Base-by-base conservation (phyloP, 2,797 vertebrate genomes). In the Arctocebus calabarensis region DNA sequence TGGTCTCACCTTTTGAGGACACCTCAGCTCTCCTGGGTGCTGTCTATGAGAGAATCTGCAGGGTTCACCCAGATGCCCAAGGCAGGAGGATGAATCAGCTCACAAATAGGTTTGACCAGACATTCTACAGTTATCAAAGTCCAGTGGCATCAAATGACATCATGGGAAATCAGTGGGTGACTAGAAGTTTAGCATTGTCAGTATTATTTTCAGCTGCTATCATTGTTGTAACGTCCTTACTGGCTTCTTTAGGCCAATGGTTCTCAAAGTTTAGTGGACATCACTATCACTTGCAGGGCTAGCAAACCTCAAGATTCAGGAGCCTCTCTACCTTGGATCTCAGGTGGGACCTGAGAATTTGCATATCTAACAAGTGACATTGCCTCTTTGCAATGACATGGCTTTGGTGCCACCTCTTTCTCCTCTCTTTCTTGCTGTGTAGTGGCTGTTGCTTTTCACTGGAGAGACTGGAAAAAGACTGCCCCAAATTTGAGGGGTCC, bases 401-500 rank as follows among this genome's bases (percentile, higher is more conserved):
- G 86, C 23, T 88, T 32, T 86, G 62, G 17, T 89, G 45, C 77
- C 88, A 71, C 66, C 14, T 7, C 73, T 62, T 6, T 43, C 20
- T 66, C n/a, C 48, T 82, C 25, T 66, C 2, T 79, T 91, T 96
- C 84, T 95, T 96, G 55, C 62, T 86, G 23, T 37, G 23, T 68
- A 92, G 95, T 52, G 62, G 68, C 1, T 14, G 62, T 87, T 94
- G 85, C 23, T 91, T 94, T 96, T 90, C 78, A 90, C 45, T 97
- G 83, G 43, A 77, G 59, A 89, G 62, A 66, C 32, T 11, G 0
- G 70, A 93, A 91, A 86, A 84, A 94, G 52, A 68, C 32, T 68
- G 64, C 32, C 23, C 11, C 75, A 9, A 84, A 29, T 57, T 32
- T 86, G 40, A 85, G 55, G 22, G 90, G 16, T 20, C n/a, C 23